Percentiles rank a stretch among this genome's conserved stretches.
Conservation (phyloP, 2,888 invertebrate genomes). For the Macrophya annulata region DNA sequence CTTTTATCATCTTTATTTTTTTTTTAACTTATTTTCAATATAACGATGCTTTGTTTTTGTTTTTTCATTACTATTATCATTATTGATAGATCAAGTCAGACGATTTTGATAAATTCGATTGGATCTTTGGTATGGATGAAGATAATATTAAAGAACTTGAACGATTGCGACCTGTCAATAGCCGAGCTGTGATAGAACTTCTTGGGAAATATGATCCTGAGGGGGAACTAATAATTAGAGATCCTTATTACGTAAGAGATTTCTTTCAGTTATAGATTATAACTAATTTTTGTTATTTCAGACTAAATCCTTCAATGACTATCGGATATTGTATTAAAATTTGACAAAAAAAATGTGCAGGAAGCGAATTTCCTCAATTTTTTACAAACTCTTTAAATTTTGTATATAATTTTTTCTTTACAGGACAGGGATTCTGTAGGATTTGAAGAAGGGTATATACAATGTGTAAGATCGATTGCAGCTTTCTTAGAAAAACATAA, state of each 20-base stretch:
- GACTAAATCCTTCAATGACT: neutral
- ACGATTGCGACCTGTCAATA: constrained; percentile 83
- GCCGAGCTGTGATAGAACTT: constrained; percentile 88
- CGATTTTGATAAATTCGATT: constrained; percentile 92
- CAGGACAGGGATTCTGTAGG: constrained; percentile 86
- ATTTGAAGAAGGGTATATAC: constrained; percentile 89
- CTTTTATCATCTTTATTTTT: neutral
- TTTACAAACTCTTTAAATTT: neutral
- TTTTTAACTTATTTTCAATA: neutral
- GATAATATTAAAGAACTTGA: constrained; percentile 90
- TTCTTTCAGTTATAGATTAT: neutral
- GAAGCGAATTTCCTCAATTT: neutral
- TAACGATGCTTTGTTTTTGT: neutral
- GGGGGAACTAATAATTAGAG: constrained; percentile 90
- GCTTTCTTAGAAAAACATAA: constrained; percentile 82
- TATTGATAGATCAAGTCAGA: constrained; percentile 83
- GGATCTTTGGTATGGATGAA: constrained; percentile 97
- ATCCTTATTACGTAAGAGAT: constrained; percentile 94
- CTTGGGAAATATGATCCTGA: constrained; percentile 94
- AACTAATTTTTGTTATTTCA: neutral
- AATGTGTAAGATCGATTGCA: constrained; percentile 86
- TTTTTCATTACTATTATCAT: neutral
- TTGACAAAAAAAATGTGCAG: neutral
- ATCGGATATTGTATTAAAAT: no score
- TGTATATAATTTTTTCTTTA: constrained; percentile 60